Base-by-base conservation (phyloP, 2,113 vertebrate species). In the Oreochromis aureus region DNA sequence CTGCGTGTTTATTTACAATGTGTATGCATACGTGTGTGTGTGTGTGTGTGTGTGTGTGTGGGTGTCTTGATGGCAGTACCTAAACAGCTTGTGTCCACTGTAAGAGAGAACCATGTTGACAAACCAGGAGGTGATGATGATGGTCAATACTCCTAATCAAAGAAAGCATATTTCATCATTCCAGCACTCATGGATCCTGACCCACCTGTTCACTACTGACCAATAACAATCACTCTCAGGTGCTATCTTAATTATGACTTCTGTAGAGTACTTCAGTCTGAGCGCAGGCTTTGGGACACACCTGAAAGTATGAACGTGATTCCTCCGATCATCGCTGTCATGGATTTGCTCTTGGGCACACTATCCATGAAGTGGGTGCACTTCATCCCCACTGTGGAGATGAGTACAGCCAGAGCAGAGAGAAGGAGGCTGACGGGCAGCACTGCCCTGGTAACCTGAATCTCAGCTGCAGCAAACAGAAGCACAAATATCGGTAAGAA, bases 331-430 rank as follows among this genome's bases (percentile, higher is more conserved):
- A 97, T 90, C 12, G 97, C 97, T 91, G 97, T 96, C 8, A 89
- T 80, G 83, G 95, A 95, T 92, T 99, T 99, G 89, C 95, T 96
- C 22, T 94, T 90, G 10, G 96, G 83, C 11, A 96, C 96, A 0
- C 95, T 96, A 2, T 98, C 98, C 94, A 99, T 87, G 87, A 97
- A 98, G 80, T 94, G 97, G 86, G 98, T 98, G 90, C 98, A 99
- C 61, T 98, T 98, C 97, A 99, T 98, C 10, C 98, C 98, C 3
- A 95, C 53, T 2, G 95, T 93, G 76, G 97, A 94, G 76, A 98
- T 89, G n/a, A 98, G 87, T 6, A 96, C 39, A 0, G 93, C 98
- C 1, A 98, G 51, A 4, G 96, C 89, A 11, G 98, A 97, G 81
- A 98, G 46, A 10, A 98, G 84, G 61, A 99, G 96, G 61, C 97